A percentile compares a stretch with the other conserved stretches of the same genome.
phyloP scores from a whole-genome alignment of 2,113 vertebrate genomes.

The Tricholaema leucomelas region DNA sequence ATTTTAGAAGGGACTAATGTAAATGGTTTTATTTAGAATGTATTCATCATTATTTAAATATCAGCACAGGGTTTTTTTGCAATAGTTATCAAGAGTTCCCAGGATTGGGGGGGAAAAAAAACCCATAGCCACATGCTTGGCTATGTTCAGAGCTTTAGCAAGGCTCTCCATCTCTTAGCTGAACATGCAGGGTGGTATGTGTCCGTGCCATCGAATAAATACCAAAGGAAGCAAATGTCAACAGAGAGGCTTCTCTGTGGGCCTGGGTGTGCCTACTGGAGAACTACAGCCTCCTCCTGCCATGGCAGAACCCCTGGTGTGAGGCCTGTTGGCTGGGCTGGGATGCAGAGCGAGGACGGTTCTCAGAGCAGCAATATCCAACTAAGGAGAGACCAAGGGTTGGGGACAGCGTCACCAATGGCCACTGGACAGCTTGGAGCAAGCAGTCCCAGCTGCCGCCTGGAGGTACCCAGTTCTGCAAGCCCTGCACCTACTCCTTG shows the following conservation, averaged over 20 bases:
- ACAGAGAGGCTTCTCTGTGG: neutral
- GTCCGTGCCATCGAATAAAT: neutral
- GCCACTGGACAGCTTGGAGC: neutral
- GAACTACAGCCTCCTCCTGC: neutral
- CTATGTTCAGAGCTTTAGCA: conserved; percentile 23
- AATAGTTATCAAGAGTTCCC: conserved; percentile 25
- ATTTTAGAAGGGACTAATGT: conserved; percentile 16
- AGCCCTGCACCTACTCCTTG: neutral
- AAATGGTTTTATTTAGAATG: conserved; percentile 49
- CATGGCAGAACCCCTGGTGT: neutral
- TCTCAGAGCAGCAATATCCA: neutral
- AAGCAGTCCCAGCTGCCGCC: neutral
- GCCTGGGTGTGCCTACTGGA: neutral
- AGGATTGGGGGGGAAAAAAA: neutral
- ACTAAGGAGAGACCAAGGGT: neutral
- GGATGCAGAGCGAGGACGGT: fast-evolving
- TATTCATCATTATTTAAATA: conserved; percentile 52
- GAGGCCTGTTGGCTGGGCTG: conserved; percentile 4
- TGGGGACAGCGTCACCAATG: neutral
- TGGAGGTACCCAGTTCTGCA: neutral
- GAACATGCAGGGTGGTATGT: conserved; percentile 32
- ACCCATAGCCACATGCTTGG: conserved; percentile 48
- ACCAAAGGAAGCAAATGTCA: conserved; percentile 19
- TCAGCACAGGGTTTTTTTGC: conserved; percentile 13
- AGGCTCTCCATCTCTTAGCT: conserved; percentile 48